Evolutionary conservation across 1,140 invertebrate species (phyloP).

Genomic region (Penaeus indicus): DNA sequence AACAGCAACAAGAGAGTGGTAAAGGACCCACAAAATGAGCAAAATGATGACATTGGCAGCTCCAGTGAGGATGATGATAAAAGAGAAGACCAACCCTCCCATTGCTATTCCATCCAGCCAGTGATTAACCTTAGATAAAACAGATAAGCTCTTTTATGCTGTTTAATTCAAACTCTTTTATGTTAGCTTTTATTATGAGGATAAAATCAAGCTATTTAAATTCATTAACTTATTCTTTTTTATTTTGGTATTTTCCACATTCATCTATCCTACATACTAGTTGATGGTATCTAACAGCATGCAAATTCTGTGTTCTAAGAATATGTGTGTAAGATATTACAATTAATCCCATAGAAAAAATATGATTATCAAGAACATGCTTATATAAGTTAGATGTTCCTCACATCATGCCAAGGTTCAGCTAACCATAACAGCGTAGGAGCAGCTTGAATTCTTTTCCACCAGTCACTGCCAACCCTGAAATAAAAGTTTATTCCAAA

Average conservation of each 20-base stretch:
- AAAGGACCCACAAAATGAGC: slow-evolving; percentile 70
- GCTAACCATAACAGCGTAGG: slow-evolving; percentile 71
- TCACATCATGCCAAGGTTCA: slow-evolving; percentile 68
- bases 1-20: slow-evolving; percentile 72
- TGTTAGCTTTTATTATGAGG: not conserved
- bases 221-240: not conserved
- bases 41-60: slow-evolving; percentile 71
- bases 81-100: slow-evolving; percentile 69
- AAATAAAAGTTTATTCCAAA: not conserved
- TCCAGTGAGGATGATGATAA: slow-evolving; percentile 69
- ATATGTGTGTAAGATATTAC: too few species aligned
- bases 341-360: not conserved
- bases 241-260: not conserved
- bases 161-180: not conserved
- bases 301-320: too few species aligned
- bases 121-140: slow-evolving; percentile 62
- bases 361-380: not conserved
- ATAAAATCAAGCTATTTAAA: too few species aligned
- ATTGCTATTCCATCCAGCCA: slow-evolving; percentile 69
- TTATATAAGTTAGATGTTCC: not conserved
- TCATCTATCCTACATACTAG: too few species aligned
- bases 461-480: slow-evolving; percentile 25
- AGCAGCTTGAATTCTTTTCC: slow-evolving; percentile 35
- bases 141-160: too few species aligned
- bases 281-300: too few species aligned